Conservation (phyloP, 2,113 vertebrate species). For the Cinclus cinclus region DNA sequence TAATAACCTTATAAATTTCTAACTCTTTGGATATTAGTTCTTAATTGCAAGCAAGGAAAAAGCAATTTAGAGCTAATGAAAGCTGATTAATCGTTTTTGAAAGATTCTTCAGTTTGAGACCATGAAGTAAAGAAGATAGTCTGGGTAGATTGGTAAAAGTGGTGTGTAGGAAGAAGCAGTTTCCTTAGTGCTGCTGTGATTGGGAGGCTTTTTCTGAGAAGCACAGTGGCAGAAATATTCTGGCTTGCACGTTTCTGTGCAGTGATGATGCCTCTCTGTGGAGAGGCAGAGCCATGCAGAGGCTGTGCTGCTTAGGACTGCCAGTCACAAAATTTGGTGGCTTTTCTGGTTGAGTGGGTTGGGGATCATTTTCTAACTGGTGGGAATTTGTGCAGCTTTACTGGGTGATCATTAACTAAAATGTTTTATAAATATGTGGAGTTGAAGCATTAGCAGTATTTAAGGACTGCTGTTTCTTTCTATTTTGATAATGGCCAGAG, state of each 20-base stretch:
- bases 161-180: not conserved
- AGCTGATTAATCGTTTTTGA: conserved; percentile 40
- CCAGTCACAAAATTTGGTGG: not conserved
- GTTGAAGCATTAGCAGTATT: not conserved
- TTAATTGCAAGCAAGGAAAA: conserved; percentile 52
- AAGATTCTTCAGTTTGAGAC: not conserved
- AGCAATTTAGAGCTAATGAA: conserved; percentile 32
- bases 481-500: not conserved
- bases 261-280: not conserved
- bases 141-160: not conserved
- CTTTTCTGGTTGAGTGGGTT: not conserved
- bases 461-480: not conserved
- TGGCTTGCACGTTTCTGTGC: not conserved
- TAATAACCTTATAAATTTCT: conserved; percentile 50
- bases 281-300: not conserved
- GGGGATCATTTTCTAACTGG: not conserved
- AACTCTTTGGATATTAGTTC: conserved; percentile 21
- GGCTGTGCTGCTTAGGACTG: not conserved
- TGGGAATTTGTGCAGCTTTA: not conserved
- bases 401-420: not conserved
- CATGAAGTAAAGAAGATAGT: not conserved
- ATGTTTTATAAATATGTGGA: not conserved
- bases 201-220: not conserved
- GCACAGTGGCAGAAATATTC: not conserved
- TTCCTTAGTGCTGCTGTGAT: not conserved